Base-by-base conservation (phyloP, 2,113 vertebrate species). In the Oncorhynchus kisutch region DNA sequence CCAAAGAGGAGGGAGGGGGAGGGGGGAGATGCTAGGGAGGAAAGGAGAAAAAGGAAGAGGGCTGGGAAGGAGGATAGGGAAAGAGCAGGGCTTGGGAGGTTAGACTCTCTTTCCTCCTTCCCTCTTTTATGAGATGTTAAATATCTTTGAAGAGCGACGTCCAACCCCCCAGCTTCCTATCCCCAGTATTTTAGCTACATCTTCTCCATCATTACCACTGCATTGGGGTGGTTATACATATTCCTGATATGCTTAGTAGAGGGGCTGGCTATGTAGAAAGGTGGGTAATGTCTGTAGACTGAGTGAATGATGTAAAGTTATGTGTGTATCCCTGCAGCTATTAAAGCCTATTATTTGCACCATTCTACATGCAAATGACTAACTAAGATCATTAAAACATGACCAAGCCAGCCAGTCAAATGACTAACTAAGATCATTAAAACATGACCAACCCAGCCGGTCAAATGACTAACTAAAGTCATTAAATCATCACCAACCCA, bases 61-160 rank as follows among this genome's bases (percentile, higher is more conserved):
- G 24, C 20, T 11, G 24, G 12, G n/a, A 20, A 24, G n/a, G n/a
- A 64, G 22, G 22, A 25, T 6, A 34, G 8, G 7, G 20, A 67
- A 27, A 67, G 18, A 27, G 14, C 12, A 39, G 29, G 13, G 29
- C 25, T 7, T 29, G 27, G 16, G 2, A 18, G 66, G 12, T 1
- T 22, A 34, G 9, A 67, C 60, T 62, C 5, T 22, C 9, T 4
- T n/a, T 65, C 22, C 81, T 77, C 81, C 72, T 22, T 16, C 72
- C 65, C 72, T 70, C 68, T 72, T 78, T 88, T 88, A 86, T 70
- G 81, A 71, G 74, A 88, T 84, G 83, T 83, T 76, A 88, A 87
- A 85, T 88, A 78, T 82, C 82, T 89, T 88, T 85, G 74, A 88
- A 89, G 84, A 90, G 85, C 76, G 76, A 78, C 80, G 84, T 84